Evolutionary conservation across 2,113 vertebrate species (phyloP).

Genomic region (Semnornis frantzii): DNA sequence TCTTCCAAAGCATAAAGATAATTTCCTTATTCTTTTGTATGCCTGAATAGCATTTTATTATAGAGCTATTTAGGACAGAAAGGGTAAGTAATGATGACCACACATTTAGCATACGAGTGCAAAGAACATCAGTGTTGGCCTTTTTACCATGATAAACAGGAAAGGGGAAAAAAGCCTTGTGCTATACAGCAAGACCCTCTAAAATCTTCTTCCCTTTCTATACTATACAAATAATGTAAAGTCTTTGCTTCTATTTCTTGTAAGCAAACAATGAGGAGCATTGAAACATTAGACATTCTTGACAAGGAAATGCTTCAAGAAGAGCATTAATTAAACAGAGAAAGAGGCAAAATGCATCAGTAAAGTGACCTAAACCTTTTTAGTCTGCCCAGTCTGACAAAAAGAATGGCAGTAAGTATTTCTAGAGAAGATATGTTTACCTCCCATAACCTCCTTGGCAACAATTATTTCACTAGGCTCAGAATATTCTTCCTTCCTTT

Average conservation of each 20-base stretch:
- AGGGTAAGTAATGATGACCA: background rate
- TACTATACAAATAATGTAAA: background rate
- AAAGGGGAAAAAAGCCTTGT: background rate
- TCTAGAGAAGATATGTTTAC: constrained; percentile 30
- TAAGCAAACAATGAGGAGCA: background rate
- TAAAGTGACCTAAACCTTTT: background rate
- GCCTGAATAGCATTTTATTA: background rate
- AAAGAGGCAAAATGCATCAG: background rate
- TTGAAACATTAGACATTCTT: background rate
- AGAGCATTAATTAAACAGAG: background rate
- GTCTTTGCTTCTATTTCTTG: background rate
- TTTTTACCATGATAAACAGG: background rate
- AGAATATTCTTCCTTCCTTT: constrained; percentile 55
- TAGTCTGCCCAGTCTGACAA: background rate
- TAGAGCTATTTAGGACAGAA: background rate
- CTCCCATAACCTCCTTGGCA: constrained; percentile 1
- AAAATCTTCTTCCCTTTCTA: background rate
- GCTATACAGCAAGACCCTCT: background rate
- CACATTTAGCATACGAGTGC: background rate
- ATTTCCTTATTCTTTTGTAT: background rate
- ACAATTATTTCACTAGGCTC: constrained; percentile 42
- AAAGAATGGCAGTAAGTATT: constrained; percentile 13
- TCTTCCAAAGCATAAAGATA: background rate
- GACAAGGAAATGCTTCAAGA: constrained; percentile 8
- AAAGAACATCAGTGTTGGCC: background rate